Conservation (phyloP, 2,888 invertebrate species). For the Melieria picta region DNA sequence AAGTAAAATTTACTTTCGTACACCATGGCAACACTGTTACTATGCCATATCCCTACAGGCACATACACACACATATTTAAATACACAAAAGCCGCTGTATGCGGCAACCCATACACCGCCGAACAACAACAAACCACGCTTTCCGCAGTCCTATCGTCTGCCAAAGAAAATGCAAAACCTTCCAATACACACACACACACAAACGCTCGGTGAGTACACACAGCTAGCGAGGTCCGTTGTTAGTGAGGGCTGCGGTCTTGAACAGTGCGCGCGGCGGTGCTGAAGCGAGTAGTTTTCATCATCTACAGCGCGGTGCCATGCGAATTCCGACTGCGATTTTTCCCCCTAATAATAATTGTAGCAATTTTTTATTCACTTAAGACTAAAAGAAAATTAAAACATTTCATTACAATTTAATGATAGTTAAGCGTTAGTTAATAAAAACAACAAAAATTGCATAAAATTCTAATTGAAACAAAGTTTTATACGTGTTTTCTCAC, state of each 20-base stretch:
- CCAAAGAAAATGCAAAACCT: neutral
- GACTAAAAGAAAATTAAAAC: too few species aligned
- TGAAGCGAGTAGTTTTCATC: slow-evolving; percentile 9
- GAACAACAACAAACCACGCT: slow-evolving; percentile 7
- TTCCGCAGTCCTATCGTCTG: slow-evolving; percentile 3
- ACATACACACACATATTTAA: neutral
- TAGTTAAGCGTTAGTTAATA: too few species aligned
- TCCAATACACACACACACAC: too few species aligned
- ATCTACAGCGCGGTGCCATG: slow-evolving; percentile 21
- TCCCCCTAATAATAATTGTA: too few species aligned
- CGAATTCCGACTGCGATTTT: slow-evolving; percentile 31
- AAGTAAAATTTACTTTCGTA: too few species aligned
- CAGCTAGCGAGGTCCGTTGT: neutral
- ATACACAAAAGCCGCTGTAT: neutral
- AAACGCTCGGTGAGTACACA: too few species aligned
- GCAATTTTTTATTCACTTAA: slow-evolving; percentile 14
- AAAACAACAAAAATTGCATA: too few species aligned
- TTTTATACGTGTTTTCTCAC: too few species aligned
- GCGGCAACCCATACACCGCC: neutral
- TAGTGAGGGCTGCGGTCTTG: slow-evolving; percentile 58
- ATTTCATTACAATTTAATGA: too few species aligned
- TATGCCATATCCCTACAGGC: too few species aligned
- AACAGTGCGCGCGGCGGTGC: slow-evolving; percentile 48
- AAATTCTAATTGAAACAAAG: too few species aligned
- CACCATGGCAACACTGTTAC: too few species aligned